Evolutionary conservation across 2,797 vertebrate species (phyloP).

Genomic region (Helarctos malayanus): DNA sequence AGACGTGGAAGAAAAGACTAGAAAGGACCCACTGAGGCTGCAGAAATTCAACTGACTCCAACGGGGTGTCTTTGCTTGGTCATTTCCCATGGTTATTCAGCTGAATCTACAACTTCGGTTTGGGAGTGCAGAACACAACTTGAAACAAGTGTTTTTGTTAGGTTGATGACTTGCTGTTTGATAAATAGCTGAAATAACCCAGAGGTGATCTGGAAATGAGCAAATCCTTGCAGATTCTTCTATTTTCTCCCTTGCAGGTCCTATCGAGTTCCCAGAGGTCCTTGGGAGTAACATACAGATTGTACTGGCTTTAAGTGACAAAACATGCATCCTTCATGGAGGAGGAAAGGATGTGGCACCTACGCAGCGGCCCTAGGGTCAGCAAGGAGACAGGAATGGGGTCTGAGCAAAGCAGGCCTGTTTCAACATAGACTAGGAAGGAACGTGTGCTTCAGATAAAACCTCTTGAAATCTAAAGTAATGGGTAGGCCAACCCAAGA

Average conservation of each 20-base stretch:
- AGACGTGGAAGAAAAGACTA: constrained; percentile 9
- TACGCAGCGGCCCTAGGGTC: not conserved
- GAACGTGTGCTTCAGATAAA: not conserved
- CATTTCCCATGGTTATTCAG: not conserved
- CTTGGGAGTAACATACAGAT: constrained; percentile 17
- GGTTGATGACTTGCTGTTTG: not conserved
- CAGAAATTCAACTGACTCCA: constrained; percentile 48
- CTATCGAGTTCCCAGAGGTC: not conserved
- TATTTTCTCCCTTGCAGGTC: constrained; percentile 14
- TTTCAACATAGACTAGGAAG: not conserved
- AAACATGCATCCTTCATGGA: not conserved
- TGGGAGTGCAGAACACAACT: not conserved
- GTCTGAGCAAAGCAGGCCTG: not conserved
- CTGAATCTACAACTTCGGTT: not conserved
- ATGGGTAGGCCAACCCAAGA: not conserved
- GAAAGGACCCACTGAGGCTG: constrained; percentile 2
- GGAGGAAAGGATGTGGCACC: not conserved
- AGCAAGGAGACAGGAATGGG: not conserved
- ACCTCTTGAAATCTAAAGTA: constrained; percentile 11
- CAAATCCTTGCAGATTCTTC: not conserved
- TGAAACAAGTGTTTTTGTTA: constrained; percentile 2
- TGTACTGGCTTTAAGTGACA: constrained; percentile 29
- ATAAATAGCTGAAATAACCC: constrained; percentile 45
- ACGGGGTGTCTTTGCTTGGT: not conserved
- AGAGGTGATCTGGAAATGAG: constrained; percentile 35